phyloP scores from a whole-genome alignment of 2,113 vertebrate genomes.

The Isurus oxyrinchus region DNA sequence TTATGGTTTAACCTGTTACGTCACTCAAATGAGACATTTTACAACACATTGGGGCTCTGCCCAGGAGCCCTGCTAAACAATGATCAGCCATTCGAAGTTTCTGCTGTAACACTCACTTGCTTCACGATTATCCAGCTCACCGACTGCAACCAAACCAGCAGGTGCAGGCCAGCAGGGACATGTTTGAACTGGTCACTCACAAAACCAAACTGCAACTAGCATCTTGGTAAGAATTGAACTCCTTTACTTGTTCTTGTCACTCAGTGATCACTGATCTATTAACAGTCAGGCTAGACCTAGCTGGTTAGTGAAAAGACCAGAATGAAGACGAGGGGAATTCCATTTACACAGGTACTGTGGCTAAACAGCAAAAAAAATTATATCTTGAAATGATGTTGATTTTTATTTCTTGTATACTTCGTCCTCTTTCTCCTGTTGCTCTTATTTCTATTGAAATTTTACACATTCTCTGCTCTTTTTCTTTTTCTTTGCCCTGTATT shows the following conservation, averaged over 20 bases:
- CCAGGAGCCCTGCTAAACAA: neutral
- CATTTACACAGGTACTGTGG: neutral
- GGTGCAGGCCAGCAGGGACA: neutral
- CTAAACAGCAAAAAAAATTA: neutral
- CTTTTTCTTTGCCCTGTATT: neutral
- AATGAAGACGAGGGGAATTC: neutral
- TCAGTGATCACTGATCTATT: neutral
- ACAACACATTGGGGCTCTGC: neutral
- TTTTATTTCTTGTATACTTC: neutral
- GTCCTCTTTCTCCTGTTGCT: no score
- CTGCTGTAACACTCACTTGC: neutral
- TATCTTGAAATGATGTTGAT: neutral
- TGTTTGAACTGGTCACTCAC: conserved; percentile 21
- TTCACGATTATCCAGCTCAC: neutral
- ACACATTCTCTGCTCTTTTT: neutral
- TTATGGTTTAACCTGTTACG: neutral
- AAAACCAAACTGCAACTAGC: conserved; percentile 7
- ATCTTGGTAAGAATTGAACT: neutral
- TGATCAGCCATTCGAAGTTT: neutral
- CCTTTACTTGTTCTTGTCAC: neutral
- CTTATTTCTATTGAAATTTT: neutral
- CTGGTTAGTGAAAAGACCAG: neutral
- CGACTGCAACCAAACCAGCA: no score
- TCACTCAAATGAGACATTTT: neutral
- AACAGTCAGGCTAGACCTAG: neutral